Evolutionary conservation across 2,797 vertebrate genomes (phyloP).

Genomic region (Siniperca undulata): DNA sequence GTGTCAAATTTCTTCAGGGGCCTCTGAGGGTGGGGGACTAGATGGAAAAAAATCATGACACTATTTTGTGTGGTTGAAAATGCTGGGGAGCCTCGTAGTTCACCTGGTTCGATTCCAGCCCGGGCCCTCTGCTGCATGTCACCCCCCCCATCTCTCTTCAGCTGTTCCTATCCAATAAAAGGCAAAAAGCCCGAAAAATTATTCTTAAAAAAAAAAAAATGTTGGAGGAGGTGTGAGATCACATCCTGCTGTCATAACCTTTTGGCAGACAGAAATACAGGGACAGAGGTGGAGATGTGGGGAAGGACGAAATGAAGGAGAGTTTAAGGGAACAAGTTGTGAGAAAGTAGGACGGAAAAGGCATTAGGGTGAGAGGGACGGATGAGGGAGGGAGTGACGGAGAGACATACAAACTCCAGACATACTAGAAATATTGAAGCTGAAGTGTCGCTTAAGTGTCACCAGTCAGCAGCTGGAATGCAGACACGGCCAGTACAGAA

Average conservation of each 20-base stretch:
- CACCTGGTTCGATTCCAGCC: no score
- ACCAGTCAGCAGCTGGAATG: slow-evolving; percentile 43
- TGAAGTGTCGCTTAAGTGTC: slow-evolving; percentile 36
- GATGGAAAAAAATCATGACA: slow-evolving; percentile 9
- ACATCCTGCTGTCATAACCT: slow-evolving; percentile 68
- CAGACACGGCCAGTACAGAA: slow-evolving; percentile 21
- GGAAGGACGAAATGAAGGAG: not conserved
- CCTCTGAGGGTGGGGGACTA: slow-evolving; percentile 19
- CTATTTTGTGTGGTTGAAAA: slow-evolving; percentile 68
- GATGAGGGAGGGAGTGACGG: not conserved
- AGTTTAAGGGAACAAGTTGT: slow-evolving; percentile 1
- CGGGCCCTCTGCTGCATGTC: no score
- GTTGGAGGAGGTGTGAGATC: slow-evolving; percentile 71
- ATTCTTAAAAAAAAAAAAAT: not conserved
- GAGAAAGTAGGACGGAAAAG: slow-evolving; percentile 27
- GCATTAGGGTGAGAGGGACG: slow-evolving; percentile 7
- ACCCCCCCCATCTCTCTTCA: no score
- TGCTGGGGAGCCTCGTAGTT: not conserved
- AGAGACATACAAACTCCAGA: slow-evolving; percentile 29
- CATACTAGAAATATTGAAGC: slow-evolving; percentile 3
- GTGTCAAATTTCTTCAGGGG: slow-evolving; percentile 75
- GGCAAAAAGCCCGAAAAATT: no score
- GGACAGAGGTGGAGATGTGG: slow-evolving; percentile 9
- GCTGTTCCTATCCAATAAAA: no score
- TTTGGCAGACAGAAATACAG: slow-evolving; percentile 34